These are phyloP conservation scores for Adelges cooleyi DNA, from an alignment of 1,140 invertebrate genomes.

Conservation along the genomic window DNA sequence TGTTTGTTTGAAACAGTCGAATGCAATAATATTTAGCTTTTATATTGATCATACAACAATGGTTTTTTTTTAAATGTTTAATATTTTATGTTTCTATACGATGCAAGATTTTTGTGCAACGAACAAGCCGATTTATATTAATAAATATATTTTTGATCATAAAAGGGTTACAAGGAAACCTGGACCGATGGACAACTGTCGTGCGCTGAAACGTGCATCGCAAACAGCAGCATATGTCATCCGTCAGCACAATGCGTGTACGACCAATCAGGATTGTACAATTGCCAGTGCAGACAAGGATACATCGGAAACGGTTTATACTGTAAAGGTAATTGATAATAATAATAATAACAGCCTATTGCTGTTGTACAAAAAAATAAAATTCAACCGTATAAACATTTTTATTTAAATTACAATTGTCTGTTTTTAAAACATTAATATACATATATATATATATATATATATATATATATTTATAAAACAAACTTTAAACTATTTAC, in stretches of 20 bases:
- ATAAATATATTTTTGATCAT: no score
- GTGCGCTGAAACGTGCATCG: constrained; percentile 35
- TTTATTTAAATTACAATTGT: constrained; percentile 17
- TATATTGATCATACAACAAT: no score
- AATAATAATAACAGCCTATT: no score
- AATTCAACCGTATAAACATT: constrained; percentile 37
- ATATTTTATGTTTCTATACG: no score
- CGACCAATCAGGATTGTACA: constrained; percentile 35
- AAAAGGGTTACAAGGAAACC: constrained; percentile 7
- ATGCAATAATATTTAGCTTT: no score
- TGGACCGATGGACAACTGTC: constrained; percentile 40
- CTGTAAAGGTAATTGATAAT: constrained; percentile 41
- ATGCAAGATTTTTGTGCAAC: no score
- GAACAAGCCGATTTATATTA: no score
- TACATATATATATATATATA: no score
- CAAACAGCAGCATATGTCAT: constrained; percentile 44
- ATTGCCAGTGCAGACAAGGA: constrained; percentile 63
- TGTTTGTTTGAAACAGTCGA: no score
- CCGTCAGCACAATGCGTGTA: constrained; percentile 50
- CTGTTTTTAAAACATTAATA: constrained; percentile 19
- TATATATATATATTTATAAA: constrained; percentile 8
- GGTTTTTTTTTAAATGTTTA: no score
- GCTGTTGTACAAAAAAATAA: background rate
- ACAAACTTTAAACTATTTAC: background rate
- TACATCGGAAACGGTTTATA: constrained; percentile 62